Evolutionary conservation across 2,888 invertebrate species (phyloP), one percentile per base, ranked within the genome.

Genomic region (Epistrophe eligans): DNA sequence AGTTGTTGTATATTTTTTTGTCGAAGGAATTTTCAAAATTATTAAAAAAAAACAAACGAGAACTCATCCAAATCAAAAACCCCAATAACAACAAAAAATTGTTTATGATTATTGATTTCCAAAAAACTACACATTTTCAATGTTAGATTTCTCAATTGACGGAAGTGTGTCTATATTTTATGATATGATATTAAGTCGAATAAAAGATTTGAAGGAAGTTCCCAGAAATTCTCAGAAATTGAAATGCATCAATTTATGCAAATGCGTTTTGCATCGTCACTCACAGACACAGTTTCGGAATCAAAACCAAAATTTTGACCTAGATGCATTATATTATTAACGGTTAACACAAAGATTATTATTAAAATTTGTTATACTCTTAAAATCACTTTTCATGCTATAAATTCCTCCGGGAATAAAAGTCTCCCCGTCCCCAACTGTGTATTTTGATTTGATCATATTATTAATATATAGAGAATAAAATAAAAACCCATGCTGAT

Each of bases 51-150:
- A 48, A 28, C 48, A 48, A 4, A 28, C 10, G 4, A 43, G n/a
- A 43, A 45, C 15, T 17, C 19, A 60, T 17, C 15, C 48, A n/a
- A 19, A 60, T 60, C 17, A 19, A 38, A 62, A 15, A 43, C 4
- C 10, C 13, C 15, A 11, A 64, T 13, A 0, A 64, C 6, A 64
- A 64, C 4, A 64, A 64, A 43, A 9, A 48, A n/a, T 45, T 13
- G 45, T 64, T 48, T 64, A 64, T 64, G 32, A 28, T 45, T 62
- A 45, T 64, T 64, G 64, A 45, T 64, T 45, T 11, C 28, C 32
- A n/a, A 64, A 45, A 50, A 11, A 9, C n/a, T n/a, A 7, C 9
- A 17, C n/a, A 62, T 11, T 40, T 40, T 40, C 60, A 43, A n/a
- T 24, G n/a, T 62, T 43, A 10, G 28, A 28, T 64, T 45, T 64